phyloP scores from a whole-genome alignment of 1,140 invertebrate genomes.

The Leptinotarsa defecta region DNA sequence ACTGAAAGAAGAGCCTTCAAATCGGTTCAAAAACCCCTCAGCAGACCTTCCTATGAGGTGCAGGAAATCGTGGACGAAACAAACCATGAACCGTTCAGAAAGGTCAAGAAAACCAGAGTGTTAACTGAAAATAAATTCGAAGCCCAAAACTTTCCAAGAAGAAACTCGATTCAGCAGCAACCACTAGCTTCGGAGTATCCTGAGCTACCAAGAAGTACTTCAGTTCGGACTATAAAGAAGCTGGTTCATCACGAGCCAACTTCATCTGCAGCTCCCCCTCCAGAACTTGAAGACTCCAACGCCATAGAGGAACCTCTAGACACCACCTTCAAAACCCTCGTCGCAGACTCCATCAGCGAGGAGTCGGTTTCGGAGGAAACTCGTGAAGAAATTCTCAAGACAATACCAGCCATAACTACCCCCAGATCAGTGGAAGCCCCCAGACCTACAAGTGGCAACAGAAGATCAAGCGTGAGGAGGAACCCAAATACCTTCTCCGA shows the following conservation, averaged over 20 bases:
- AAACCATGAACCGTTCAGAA: conserved; percentile 39
- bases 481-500: conserved; percentile 12
- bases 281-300: conserved; percentile 13
- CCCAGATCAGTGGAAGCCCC: conserved; percentile 21
- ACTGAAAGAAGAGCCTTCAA: conserved; percentile 17
- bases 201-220: not conserved
- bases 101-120: conserved; percentile 44
- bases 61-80: conserved; percentile 52
- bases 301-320: conserved; percentile 10
- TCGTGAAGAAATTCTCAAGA: conserved; percentile 24
- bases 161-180: conserved; percentile 13
- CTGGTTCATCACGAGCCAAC: not conserved
- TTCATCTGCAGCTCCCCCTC: conserved; percentile 8
- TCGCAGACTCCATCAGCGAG: conserved; percentile 26
- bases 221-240: conserved; percentile 11
- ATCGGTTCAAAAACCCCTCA: not conserved
- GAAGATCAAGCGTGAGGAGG: conserved; percentile 26
- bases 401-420: conserved; percentile 12
- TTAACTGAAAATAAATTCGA: conserved; percentile 47
- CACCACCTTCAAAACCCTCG: conserved; percentile 16
- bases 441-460: not conserved
- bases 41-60: conserved; percentile 44
- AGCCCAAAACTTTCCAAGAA: not conserved
- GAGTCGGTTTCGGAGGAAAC: conserved; percentile 5
- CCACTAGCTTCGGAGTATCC: conserved; percentile 5